Conservation (phyloP, 2,888 invertebrate genomes). For the Candidula unifasciata region DNA sequence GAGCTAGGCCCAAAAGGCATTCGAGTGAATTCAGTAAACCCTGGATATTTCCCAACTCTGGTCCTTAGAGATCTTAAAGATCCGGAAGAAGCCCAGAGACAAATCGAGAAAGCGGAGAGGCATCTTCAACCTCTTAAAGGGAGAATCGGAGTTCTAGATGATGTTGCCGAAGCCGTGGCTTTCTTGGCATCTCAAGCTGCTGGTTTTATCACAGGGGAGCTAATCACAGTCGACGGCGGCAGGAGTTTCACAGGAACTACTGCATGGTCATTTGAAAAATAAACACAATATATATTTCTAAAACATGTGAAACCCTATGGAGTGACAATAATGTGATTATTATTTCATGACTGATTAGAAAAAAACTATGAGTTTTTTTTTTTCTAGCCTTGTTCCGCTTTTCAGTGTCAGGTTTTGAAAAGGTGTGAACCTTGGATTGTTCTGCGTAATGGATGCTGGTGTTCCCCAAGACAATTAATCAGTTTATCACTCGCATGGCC, state of each 20-base stretch:
- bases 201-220: constrained; percentile 8
- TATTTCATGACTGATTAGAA: too few relatives aligned
- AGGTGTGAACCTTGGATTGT: too few relatives aligned
- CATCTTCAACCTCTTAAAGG: not conserved
- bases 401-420: too few relatives aligned
- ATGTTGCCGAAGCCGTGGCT: constrained; percentile 20
- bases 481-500: too few relatives aligned
- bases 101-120: not conserved
- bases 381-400: too few relatives aligned
- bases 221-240: not conserved
- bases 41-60: not conserved
- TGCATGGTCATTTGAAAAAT: not conserved
- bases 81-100: not conserved
- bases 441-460: too few relatives aligned
- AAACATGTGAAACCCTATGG: too few relatives aligned
- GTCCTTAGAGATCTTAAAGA: not conserved
- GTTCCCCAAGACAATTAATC: too few relatives aligned
- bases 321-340: too few relatives aligned
- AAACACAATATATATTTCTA: too few relatives aligned
- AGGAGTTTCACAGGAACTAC: not conserved
- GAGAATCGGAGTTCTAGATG: not conserved
- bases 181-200: constrained; percentile 27
- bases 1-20: constrained; percentile 28
- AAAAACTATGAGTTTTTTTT: too few relatives aligned
- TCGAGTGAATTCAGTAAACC: constrained; percentile 33